Evolutionary conservation across 92 coral and sea anemone genomes (phyloP).

Genomic region (Porites divaricata): DNA sequence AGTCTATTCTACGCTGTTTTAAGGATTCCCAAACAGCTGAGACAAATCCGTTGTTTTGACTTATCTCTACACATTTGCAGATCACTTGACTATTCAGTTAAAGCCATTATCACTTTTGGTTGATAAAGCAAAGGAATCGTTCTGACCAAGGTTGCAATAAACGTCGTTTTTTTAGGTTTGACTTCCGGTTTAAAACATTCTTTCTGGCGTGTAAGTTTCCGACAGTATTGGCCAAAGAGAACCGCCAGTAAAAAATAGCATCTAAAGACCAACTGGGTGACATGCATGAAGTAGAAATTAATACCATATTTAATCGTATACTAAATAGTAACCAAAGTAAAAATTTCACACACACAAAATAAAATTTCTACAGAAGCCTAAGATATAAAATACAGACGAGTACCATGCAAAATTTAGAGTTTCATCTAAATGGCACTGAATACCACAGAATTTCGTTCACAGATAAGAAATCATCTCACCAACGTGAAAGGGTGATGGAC

Average conservation of each 20-base stretch:
- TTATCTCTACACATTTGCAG: slow-evolving; percentile 28
- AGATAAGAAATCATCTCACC: no score
- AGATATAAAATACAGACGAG: no score
- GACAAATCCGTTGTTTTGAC: slow-evolving; percentile 16
- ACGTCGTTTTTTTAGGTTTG: not conserved
- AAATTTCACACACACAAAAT: no score
- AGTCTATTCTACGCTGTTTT: slow-evolving; percentile 15
- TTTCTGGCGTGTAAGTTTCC: slow-evolving; percentile 25
- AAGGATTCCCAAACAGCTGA: not conserved
- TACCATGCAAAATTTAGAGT: no score
- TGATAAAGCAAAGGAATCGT: not conserved
- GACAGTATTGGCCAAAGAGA: slow-evolving; percentile 32
- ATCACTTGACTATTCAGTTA: slow-evolving; percentile 16
- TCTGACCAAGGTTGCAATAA: slow-evolving; percentile 4
- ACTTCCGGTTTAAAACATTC: slow-evolving; percentile 43
- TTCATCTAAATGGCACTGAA: no score
- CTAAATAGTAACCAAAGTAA: no score
- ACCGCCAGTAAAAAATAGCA: slow-evolving; percentile 54
- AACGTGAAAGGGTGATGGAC: not conserved
- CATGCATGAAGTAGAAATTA: slow-evolving; percentile 16
- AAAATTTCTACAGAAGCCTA: no score
- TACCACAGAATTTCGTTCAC: no score
- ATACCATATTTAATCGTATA: not conserved
- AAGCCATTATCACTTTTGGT: slow-evolving; percentile 26
- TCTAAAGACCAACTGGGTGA: slow-evolving; percentile 43